Evolutionary conservation across 2,113 vertebrate species (phyloP), one percentile per base, ranked within the genome.

Genomic region (Festucalex cinctus): DNA sequence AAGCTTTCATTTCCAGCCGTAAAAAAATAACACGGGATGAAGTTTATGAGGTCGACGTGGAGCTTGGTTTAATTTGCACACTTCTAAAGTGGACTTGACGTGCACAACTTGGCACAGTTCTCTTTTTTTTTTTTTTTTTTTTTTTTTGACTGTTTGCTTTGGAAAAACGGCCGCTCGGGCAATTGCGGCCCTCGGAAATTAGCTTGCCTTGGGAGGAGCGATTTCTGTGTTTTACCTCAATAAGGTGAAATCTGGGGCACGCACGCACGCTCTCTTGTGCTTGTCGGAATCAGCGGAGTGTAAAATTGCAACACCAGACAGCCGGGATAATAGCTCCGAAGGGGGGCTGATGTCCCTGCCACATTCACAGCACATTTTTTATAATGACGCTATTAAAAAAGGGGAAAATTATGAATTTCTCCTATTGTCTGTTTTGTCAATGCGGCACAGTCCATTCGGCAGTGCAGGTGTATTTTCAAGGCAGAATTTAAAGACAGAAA

Each of bases 231-330:
- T 91, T 92, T 91, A 91, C 88, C 90, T 91, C 92, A 91, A 93
- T 91, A 91, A 93, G 92, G 90, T 92, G 89, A 92, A 92, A 92
- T 92, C 73, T 91, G 87, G 91, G 90, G 81, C 91, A 91, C 73
- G 87, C 91, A 91, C 73, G 87, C 84, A 89, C 89, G 85, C 86
- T 86, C 87, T 87, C 84, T 87, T 73, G 87, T 90, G 88, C 87
- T 86, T 91, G 90, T 93, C 88, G 71, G 86, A 92, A 82, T 90
- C 90, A 89, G 88, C 91, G 86, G 80, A 92, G 92, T 92, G 92
- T 93, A 90, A 93, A 93, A 93, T 93, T 93, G 86, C 90, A 91
- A 89, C 91, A 92, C 88, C 91, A 92, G 92, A 93, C 92, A 92
- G 90, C 85, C 73, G 71, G 86, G 88, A 93, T 93, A 93, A 93